Evolutionary conservation across 1,140 invertebrate genomes (phyloP).

Genomic region (Aphis gossypii): DNA sequence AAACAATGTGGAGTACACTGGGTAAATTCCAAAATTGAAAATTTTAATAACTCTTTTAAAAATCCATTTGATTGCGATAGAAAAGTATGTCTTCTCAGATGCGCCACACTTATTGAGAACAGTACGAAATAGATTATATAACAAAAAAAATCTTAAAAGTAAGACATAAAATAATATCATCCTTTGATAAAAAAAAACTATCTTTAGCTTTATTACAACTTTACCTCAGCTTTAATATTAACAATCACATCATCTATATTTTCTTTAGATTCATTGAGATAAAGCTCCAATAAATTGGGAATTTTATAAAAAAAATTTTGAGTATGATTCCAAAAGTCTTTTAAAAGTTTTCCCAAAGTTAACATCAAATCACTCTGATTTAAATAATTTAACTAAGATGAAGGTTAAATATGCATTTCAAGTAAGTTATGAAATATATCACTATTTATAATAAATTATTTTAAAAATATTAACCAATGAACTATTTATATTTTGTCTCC

Average conservation of each 20-base stretch:
- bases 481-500: background rate
- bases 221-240: too few species aligned
- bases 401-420: background rate
- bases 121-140: background rate
- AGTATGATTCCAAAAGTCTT: background rate
- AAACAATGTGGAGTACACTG: background rate
- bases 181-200: background rate
- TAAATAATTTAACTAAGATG: background rate
- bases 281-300: background rate
- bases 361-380: slow-evolving; percentile 2
- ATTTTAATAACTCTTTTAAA: background rate
- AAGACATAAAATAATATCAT: background rate
- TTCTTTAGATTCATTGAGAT: background rate
- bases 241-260: background rate
- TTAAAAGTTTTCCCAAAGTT: background rate
- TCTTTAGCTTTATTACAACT: background rate
- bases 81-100: background rate
- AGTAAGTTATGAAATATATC: background rate
- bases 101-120: background rate
- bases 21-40: slow-evolving; percentile 5
- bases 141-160: background rate
- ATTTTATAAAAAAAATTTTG: background rate
- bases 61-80: background rate
- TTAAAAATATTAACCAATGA: too few species aligned
- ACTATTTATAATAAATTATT: background rate